These are phyloP conservation scores for Cydia splendana DNA, from an alignment of 1,140 invertebrate species.

Conservation along the genomic window DNA sequence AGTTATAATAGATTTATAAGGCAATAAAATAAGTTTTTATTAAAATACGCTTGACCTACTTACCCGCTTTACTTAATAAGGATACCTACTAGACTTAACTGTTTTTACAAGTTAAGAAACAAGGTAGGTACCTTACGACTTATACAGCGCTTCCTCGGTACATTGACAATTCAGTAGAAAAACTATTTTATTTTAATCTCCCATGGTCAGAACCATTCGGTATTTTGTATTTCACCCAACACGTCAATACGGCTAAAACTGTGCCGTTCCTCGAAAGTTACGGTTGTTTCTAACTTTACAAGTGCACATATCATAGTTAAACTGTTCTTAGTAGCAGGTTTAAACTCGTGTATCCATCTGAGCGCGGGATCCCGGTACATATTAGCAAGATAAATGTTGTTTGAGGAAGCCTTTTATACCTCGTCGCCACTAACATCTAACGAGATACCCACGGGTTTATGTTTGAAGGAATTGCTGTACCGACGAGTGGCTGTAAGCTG, in stretches of 20 bases:
- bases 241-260: not conserved
- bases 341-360: slow-evolving; percentile 22
- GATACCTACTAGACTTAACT: too few relatives aligned
- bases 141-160: too few relatives aligned
- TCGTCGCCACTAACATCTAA: not conserved
- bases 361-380: slow-evolving; percentile 17
- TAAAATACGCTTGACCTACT: too few relatives aligned
- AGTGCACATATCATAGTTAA: slow-evolving; percentile 17
- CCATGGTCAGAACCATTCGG: not conserved
- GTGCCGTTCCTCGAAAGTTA: not conserved
- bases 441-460: slow-evolving; percentile 5
- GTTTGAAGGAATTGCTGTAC: not conserved
- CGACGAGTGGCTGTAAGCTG: not conserved
- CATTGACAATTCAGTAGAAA: too few relatives aligned
- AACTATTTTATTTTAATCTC: not conserved
- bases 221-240: not conserved
- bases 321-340: slow-evolving; percentile 23
- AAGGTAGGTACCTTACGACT: too few relatives aligned
- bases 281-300: slow-evolving; percentile 6
- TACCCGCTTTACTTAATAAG: too few relatives aligned
- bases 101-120: too few relatives aligned
- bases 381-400: slow-evolving; percentile 30
- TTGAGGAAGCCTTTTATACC: slow-evolving; percentile 21
- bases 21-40: too few relatives aligned
- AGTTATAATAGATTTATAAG: too few relatives aligned